These are phyloP conservation scores for Cheirogaleus major DNA, from an alignment of 2,797 vertebrate genomes.

Conservation along the genomic window DNA sequence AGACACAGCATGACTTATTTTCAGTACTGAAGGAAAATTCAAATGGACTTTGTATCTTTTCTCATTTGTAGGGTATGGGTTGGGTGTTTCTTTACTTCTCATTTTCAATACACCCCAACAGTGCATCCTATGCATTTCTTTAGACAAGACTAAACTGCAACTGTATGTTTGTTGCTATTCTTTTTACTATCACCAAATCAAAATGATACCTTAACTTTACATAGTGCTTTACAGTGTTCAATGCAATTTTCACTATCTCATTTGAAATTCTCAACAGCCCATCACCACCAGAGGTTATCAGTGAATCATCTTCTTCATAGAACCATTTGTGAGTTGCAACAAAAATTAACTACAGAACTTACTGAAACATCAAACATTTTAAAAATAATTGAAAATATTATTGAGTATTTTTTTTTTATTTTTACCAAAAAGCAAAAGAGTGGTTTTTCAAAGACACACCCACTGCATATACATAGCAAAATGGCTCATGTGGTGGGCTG, in stretches of 20 bases:
- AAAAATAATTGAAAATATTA: constrained; percentile 7
- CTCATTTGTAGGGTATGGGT: background rate
- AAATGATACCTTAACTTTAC: background rate
- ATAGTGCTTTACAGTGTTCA: background rate
- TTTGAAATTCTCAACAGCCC: background rate
- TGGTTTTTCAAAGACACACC: background rate
- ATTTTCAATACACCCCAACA: background rate
- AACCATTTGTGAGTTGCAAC: background rate
- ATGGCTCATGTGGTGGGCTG: background rate
- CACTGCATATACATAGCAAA: background rate
- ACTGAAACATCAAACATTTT: background rate
- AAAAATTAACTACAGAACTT: background rate
- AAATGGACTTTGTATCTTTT: background rate
- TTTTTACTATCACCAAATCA: background rate
- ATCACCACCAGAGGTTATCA: background rate
- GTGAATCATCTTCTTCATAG: background rate
- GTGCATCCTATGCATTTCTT: background rate
- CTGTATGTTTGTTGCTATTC: background rate
- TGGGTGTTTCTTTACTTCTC: background rate
- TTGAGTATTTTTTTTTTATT: background rate
- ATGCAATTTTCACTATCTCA: background rate
- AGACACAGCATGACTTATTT: background rate
- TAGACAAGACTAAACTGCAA: background rate
- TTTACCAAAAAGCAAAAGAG: background rate
- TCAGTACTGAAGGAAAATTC: background rate